Conservation (phyloP, 2,888 invertebrate species). For the Melitaea athalia region DNA sequence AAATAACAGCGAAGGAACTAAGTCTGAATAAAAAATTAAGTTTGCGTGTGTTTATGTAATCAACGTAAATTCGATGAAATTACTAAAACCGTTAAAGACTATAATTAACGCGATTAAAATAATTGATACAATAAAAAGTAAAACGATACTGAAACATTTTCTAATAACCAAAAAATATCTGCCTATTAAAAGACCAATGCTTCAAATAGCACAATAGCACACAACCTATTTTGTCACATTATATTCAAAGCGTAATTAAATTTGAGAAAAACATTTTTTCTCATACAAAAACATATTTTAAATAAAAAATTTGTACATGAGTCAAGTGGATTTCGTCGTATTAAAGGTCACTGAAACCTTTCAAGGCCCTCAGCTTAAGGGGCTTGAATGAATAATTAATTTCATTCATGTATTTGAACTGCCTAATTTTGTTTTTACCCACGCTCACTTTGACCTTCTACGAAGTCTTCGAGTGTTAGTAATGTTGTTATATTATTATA, state of each 20-base stretch:
- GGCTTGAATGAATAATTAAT: constrained; percentile 33
- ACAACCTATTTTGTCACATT: not conserved
- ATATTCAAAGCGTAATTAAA: not conserved
- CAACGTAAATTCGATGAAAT: too few species aligned
- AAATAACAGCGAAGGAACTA: too few species aligned
- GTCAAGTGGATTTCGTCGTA: not conserved
- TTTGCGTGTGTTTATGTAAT: too few species aligned
- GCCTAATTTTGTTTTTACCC: constrained; percentile 13
- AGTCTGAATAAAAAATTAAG: too few species aligned
- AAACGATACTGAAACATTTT: too few species aligned
- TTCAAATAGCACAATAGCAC: too few species aligned
- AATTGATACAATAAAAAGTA: too few species aligned
- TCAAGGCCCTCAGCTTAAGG: constrained; percentile 7
- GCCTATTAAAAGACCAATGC: not conserved
- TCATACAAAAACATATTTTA: not conserved
- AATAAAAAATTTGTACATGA: constrained; percentile 1
- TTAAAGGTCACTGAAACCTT: constrained; percentile 13
- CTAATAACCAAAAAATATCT: not conserved
- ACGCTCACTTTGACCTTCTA: constrained; percentile 26
- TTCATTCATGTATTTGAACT: constrained; percentile 27
- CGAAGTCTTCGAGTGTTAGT: constrained; percentile 12
- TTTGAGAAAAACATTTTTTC: not conserved
- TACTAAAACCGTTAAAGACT: too few species aligned
- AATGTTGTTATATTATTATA: constrained; percentile 27
- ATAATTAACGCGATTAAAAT: too few species aligned